A percentile compares a stretch with the other conserved stretches of the same genome.
phyloP scores from a whole-genome alignment of 1,140 invertebrate species.

The Mylabris phalerata region DNA sequence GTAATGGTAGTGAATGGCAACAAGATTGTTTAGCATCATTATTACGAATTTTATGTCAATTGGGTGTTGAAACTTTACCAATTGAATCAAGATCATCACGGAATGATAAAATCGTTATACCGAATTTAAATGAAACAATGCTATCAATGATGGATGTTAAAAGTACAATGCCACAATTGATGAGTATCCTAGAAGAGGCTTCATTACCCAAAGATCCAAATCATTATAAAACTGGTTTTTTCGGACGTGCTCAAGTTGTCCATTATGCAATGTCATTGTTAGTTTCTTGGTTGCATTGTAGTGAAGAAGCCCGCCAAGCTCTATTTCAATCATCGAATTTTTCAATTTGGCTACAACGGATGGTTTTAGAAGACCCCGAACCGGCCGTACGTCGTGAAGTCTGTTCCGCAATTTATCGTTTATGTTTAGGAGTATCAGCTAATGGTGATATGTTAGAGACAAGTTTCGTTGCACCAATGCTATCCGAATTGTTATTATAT shows the following conservation, averaged over 20 bases:
- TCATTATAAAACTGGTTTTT: slow-evolving; percentile 80
- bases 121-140: slow-evolving; percentile 51
- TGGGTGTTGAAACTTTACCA: slow-evolving; percentile 62
- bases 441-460: slow-evolving; percentile 51
- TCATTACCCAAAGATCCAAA: slow-evolving; percentile 69
- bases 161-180: slow-evolving; percentile 71
- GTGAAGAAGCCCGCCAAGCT: slow-evolving; percentile 53
- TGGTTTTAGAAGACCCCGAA: slow-evolving; percentile 79
- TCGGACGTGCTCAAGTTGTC: slow-evolving; percentile 67
- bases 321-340: slow-evolving; percentile 62
- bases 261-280: slow-evolving; percentile 76
- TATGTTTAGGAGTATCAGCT: slow-evolving; percentile 68
- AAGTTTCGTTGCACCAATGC: slow-evolving; percentile 65
- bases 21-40: slow-evolving; percentile 87
- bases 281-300: slow-evolving; percentile 78
- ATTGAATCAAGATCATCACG: slow-evolving; percentile 38
- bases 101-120: slow-evolving; percentile 37
- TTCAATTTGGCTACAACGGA: slow-evolving; percentile 63
- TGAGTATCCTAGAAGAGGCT: slow-evolving; percentile 81
- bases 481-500: slow-evolving; percentile 72
- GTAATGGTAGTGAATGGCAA: slow-evolving; percentile 81
- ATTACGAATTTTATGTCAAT: slow-evolving; percentile 74
- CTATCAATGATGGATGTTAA: slow-evolving; percentile 77
- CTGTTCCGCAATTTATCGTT: slow-evolving; percentile 77
- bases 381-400: slow-evolving; percentile 80